A percentile compares a stretch with the other conserved stretches of the same genome.
These are phyloP conservation scores for Perca flavescens DNA, from an alignment of 2,113 vertebrate genomes.

Conservation along the genomic window DNA sequence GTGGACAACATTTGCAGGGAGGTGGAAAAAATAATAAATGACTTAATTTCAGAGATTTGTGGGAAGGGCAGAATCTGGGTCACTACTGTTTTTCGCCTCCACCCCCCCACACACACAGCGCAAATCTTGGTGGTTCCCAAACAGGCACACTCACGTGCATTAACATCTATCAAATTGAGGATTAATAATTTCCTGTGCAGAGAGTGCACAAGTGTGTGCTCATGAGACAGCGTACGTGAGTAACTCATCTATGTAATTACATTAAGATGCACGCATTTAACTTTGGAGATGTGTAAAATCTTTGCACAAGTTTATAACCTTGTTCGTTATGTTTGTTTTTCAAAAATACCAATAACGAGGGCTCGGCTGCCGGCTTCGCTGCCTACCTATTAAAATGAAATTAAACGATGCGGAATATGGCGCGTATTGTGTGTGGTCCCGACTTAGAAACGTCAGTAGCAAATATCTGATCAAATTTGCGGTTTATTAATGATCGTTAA, in stretches of 20 bases:
- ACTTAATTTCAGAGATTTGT: slow-evolving; percentile 80
- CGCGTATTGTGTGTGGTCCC: too few species aligned
- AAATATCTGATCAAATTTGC: too few species aligned
- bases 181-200: slow-evolving; percentile 59
- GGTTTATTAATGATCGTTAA: too few species aligned
- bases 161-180: slow-evolving; percentile 63
- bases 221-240: neutral
- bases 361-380: too few species aligned
- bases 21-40: slow-evolving; percentile 78
- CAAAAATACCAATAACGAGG: too few species aligned
- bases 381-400: too few species aligned
- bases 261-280: slow-evolving; percentile 26
- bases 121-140: slow-evolving; percentile 55
- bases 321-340: neutral
- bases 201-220: slow-evolving; percentile 11
- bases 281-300: neutral
- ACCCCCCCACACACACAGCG: slow-evolving; percentile 14
- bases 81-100: slow-evolving; percentile 35
- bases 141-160: slow-evolving; percentile 41
- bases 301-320: neutral
- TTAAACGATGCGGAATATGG: too few species aligned
- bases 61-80: slow-evolving; percentile 80
- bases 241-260: slow-evolving; percentile 40
- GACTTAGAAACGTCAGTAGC: too few species aligned
- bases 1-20: slow-evolving; percentile 81